Evolutionary conservation across 2,113 vertebrate species (phyloP), one percentile per base, ranked within the genome.

Genomic region (Opisthocomus hoazin): DNA sequence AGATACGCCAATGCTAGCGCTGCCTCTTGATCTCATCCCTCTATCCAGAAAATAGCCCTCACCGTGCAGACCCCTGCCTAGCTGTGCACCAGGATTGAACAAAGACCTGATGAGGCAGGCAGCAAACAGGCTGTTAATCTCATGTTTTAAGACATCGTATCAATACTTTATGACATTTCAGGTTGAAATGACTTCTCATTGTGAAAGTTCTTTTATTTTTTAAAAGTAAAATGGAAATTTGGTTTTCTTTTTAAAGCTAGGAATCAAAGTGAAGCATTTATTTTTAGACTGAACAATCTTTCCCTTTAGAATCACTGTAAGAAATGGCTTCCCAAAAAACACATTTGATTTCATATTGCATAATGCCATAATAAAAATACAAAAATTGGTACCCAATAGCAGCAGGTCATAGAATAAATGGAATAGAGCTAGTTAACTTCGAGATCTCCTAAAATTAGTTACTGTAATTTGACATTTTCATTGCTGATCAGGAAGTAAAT

Each of bases 401-500:
- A 87, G 58, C 77, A 82, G 69, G 61, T 57, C 80, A 46, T 3
- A 39, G 48, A 86, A 68, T 65, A 92, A 90, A 82, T 22, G 81
- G 90, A 53, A 82, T 3, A 69, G 70, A 92, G 65, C 61, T 91
- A 41, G 92, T 96, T 96, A 97, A 94, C 90, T 76, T 65, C 0
- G 26, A 89, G 70, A 79, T 79, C 45, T 89, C 89, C 94, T 93
- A 97, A 96, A 94, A 94, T 95, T 96, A 95, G 87, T 94, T 87
- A 57, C 87, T 12, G 57, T 82, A 94, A 96, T 95, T 94, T 95
- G 89, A 95, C 96, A 82, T 96, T 96, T 96, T 95, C 86, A 22
- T 87, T 94, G 91, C 86, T 95, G 94, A 92, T 96, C 89, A 89
- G 94, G 94, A 96, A 96, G 90, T 68, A 87, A 93, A 95, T 95